These are phyloP conservation scores for Melierax canorus DNA, from an alignment of 2,113 vertebrate species.

Conservation along the genomic window DNA sequence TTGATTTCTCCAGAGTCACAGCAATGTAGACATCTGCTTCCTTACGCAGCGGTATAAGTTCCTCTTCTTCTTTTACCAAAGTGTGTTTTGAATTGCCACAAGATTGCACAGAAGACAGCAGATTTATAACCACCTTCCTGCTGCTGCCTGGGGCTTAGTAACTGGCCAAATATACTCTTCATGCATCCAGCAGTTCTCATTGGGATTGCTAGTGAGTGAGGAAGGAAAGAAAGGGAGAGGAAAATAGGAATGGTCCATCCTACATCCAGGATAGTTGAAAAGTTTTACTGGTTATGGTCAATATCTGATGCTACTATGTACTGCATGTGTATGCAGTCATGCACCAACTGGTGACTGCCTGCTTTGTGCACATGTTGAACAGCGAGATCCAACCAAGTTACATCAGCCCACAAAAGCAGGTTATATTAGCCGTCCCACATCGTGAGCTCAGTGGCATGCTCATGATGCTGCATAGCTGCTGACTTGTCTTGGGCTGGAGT, in stretches of 20 bases:
- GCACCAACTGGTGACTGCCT: background rate
- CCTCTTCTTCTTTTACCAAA: background rate
- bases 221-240: background rate
- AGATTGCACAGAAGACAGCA: background rate
- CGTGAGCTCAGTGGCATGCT: background rate
- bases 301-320: background rate
- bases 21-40: background rate
- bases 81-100: background rate
- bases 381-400: background rate
- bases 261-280: background rate
- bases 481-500: background rate
- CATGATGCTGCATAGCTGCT: background rate
- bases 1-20: background rate
- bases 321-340: background rate
- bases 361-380: background rate
- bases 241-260: background rate
- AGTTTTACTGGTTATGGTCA: background rate
- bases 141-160: background rate
- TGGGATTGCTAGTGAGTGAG: rapidly evolving
- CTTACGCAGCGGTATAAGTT: rapidly evolving
- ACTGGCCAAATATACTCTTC: background rate
- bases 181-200: background rate
- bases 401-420: background rate
- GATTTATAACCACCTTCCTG: background rate
- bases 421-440: background rate